These are phyloP conservation scores for Dicentrarchus labrax DNA, from an alignment of 2,113 vertebrate species.

Conservation along the genomic window DNA sequence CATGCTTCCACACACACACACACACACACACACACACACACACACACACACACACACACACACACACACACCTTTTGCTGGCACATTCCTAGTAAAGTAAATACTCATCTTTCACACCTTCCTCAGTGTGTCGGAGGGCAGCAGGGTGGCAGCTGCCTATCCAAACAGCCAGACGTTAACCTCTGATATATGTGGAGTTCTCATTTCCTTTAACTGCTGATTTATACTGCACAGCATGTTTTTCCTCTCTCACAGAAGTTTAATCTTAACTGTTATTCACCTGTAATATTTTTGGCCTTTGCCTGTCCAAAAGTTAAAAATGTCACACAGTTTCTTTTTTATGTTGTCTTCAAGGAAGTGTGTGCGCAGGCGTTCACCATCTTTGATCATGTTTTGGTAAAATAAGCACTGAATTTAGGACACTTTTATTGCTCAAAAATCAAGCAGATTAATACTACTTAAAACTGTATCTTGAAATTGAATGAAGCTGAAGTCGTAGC, in stretches of 20 bases:
- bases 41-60: constrained; percentile 23
- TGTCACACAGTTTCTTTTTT: constrained; percentile 8
- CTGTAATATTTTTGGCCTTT: background rate
- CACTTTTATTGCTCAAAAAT: background rate
- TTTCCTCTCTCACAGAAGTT: constrained; percentile 33
- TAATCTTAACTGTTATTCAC: constrained; percentile 36
- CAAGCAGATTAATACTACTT: background rate
- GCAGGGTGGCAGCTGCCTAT: constrained; percentile 60
- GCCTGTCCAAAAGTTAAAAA: constrained; percentile 6
- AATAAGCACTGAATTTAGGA: background rate
- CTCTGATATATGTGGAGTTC: constrained; percentile 24
- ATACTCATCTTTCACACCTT: constrained; percentile 80
- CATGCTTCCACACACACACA: background rate
- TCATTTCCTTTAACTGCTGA: constrained; percentile 55
- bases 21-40: constrained; percentile 33
- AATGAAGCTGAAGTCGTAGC: background rate
- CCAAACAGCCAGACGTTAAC: constrained; percentile 58
- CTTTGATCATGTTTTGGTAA: constrained; percentile 11
- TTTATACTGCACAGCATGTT: constrained; percentile 45
- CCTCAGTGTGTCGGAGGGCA: constrained; percentile 55
- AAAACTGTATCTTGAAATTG: background rate
- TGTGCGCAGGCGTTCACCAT: background rate
- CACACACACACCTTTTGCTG: constrained; percentile 39
- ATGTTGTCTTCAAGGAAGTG: constrained; percentile 9
- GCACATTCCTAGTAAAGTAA: constrained; percentile 75